These are phyloP conservation scores for Leptoteleia sp. DNA, from an alignment of 1,140 invertebrate genomes.

Conservation along the genomic window DNA sequence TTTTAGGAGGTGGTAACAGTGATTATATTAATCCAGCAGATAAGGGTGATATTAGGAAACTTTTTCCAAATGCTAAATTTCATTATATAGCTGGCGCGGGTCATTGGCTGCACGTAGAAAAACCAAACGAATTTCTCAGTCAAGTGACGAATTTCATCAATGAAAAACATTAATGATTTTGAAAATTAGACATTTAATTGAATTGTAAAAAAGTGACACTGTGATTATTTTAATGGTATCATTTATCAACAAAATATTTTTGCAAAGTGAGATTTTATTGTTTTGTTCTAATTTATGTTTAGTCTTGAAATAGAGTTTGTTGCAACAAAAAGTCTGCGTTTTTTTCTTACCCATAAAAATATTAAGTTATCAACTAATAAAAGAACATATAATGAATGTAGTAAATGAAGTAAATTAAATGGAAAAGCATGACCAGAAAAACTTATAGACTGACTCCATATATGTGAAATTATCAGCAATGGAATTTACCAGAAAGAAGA, in stretches of 20 bases:
- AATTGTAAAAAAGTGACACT: constrained; percentile 51
- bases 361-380: too few relatives aligned
- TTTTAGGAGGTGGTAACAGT: constrained; percentile 90
- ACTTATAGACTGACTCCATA: too few relatives aligned
- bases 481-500: too few relatives aligned
- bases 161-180: constrained; percentile 36
- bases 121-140: constrained; percentile 90
- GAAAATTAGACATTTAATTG: constrained; percentile 15
- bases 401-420: too few relatives aligned
- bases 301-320: constrained; percentile 33
- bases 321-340: constrained; percentile 9
- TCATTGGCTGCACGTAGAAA: constrained; percentile 96
- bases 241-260: neutral
- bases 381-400: too few relatives aligned
- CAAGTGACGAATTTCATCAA: constrained; percentile 78
- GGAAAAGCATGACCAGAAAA: too few relatives aligned
- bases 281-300: constrained; percentile 50
- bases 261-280: constrained; percentile 29
- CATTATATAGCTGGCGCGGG: constrained; percentile 89
- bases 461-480: too few relatives aligned
- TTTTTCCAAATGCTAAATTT: constrained; percentile 90
- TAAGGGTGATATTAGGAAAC: constrained; percentile 84
- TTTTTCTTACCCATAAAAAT: too few relatives aligned
- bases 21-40: constrained; percentile 88
- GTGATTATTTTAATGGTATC: constrained; percentile 43